Conservation (phyloP, 2,797 vertebrate genomes). For the Epinephelus malabaricus region DNA sequence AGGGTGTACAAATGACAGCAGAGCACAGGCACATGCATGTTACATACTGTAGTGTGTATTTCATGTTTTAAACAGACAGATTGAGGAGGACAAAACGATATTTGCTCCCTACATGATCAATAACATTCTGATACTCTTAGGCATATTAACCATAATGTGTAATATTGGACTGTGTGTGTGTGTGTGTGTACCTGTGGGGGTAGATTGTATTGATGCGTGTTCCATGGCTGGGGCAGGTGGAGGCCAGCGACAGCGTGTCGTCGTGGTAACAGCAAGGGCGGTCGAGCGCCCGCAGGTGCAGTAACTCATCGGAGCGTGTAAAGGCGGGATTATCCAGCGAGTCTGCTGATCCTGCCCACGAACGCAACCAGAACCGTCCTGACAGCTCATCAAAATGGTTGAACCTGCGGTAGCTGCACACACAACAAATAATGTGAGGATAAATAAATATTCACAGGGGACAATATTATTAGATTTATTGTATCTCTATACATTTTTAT, state of each 20-base stretch:
- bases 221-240: conserved; percentile 83
- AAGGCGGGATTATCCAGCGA: conserved; percentile 92
- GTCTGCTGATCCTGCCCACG: conserved; percentile 88
- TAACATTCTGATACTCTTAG: neutral
- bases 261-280: conserved; percentile 89
- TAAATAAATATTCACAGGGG: neutral
- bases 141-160: neutral
- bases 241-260: conserved; percentile 73
- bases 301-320: conserved; percentile 90
- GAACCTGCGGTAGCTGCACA: conserved; percentile 90
- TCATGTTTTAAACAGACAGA: neutral
- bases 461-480: neutral
- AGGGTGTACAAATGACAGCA: neutral
- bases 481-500: no score
- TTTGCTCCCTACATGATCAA: neutral
- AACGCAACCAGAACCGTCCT: conserved; percentile 89
- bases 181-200: conserved; percentile 78
- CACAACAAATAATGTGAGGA: conserved; percentile 19
- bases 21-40: neutral
- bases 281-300: conserved; percentile 89
- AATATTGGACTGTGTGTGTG: neutral
- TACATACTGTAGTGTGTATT: neutral
- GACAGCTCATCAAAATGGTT: conserved; percentile 94
- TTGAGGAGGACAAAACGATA: neutral
- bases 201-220: conserved; percentile 84